Percentiles rank a stretch among this genome's conserved stretches.
phyloP scores from a whole-genome alignment of 2,113 vertebrate genomes.

The Rutilus rutilus region DNA sequence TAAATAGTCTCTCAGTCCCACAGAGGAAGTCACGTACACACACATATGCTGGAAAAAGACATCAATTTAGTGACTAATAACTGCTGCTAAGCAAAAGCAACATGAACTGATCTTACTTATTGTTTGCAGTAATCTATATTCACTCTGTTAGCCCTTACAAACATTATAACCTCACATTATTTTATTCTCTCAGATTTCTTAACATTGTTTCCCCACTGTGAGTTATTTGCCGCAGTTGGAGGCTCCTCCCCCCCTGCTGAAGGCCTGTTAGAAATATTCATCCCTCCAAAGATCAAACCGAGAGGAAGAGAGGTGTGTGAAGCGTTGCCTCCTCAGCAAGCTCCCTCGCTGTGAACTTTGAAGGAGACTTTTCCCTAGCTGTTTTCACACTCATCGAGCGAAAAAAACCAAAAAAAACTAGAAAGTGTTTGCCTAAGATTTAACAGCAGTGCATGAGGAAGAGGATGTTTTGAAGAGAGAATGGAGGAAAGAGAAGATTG shows the following conservation, averaged over 20 bases:
- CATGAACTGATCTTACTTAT: slow-evolving; percentile 1
- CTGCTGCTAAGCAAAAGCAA: not conserved
- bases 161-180: not conserved
- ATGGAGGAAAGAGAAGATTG: not conserved
- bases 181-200: slow-evolving; percentile 55
- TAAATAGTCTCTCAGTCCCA: slow-evolving; percentile 57
- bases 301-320: slow-evolving; percentile 65
- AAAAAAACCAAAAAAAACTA: slow-evolving; percentile 55
- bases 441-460: slow-evolving; percentile 62
- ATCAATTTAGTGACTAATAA: slow-evolving; percentile 45
- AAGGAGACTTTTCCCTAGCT: slow-evolving; percentile 71
- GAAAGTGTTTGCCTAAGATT: slow-evolving; percentile 67
- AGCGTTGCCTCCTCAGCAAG: slow-evolving; percentile 66
- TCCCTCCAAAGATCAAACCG: slow-evolving; percentile 69
- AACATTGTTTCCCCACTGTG: slow-evolving; percentile 48
- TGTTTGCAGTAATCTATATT: not conserved
- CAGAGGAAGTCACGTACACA: slow-evolving; percentile 3
- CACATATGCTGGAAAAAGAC: slow-evolving; percentile 24
- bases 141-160: not conserved
- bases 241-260: slow-evolving; percentile 61
- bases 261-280: slow-evolving; percentile 62
- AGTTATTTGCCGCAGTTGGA: slow-evolving; percentile 71
- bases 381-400: slow-evolving; percentile 54
- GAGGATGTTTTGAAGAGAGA: slow-evolving; percentile 29
- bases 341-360: slow-evolving; percentile 70